phyloP scores from a whole-genome alignment of 2,797 vertebrate genomes.

The Pseudotriccus pelzelni region DNA sequence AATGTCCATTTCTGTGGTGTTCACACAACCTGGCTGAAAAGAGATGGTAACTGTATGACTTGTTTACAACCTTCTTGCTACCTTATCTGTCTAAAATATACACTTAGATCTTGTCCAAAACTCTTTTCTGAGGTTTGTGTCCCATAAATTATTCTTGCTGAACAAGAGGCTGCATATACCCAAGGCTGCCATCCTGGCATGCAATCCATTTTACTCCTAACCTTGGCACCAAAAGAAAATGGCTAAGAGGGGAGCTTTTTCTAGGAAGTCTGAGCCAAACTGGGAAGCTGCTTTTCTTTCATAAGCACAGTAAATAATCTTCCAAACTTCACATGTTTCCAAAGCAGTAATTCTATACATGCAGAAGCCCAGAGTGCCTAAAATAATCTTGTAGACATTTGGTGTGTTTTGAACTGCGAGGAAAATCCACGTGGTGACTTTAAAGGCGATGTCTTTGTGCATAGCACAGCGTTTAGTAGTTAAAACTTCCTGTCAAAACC shows the following conservation, averaged over 20 bases:
- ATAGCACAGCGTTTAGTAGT: neutral
- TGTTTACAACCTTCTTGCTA: neutral
- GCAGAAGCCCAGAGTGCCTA: neutral
- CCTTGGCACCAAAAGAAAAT: neutral
- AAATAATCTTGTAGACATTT: neutral
- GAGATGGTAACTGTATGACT: neutral
- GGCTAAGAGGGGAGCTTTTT: neutral
- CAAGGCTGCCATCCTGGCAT: neutral
- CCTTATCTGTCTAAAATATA: neutral
- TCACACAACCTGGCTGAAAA: slow-evolving; percentile 93
- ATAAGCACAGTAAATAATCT: neutral
- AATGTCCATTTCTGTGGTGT: slow-evolving; percentile 98
- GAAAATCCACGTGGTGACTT: neutral
- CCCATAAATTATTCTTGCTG: neutral
- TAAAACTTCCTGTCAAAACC: neutral
- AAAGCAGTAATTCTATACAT: neutral
- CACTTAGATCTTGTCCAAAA: neutral
- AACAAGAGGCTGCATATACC: neutral
- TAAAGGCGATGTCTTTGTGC: neutral
- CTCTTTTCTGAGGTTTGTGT: neutral
- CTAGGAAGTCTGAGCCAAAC: neutral
- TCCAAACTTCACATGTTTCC: neutral
- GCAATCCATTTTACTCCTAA: neutral
- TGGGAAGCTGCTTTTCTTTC: neutral
- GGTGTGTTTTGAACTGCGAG: neutral